phyloP scores from a whole-genome alignment of 1,140 invertebrate species.

The Oreohelix idahoensis region DNA sequence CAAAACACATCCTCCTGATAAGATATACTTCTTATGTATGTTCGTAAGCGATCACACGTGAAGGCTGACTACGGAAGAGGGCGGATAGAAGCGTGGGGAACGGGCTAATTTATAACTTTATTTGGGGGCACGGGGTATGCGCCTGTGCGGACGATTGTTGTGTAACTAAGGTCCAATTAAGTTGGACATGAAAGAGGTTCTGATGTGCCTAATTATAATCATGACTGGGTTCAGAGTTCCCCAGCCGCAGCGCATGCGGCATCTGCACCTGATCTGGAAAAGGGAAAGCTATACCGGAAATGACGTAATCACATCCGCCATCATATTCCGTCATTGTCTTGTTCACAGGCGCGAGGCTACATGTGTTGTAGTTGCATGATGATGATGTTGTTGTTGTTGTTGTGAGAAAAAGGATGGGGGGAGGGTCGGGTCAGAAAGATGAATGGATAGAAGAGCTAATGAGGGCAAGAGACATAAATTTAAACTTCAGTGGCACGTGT shows the following conservation, averaged over 20 bases:
- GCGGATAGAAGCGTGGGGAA: not conserved
- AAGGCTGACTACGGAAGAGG: not conserved
- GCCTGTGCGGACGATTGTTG: not conserved
- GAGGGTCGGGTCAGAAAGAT: not conserved
- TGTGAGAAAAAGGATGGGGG: not conserved
- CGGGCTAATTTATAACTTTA: not conserved
- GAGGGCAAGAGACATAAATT: not conserved
- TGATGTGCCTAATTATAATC: not conserved
- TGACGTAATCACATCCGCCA: slow-evolving; percentile 8
- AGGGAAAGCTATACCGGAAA: not conserved
- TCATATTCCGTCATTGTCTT: not conserved
- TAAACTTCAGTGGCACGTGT: slow-evolving; percentile 5
- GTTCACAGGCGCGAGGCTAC: not conserved
- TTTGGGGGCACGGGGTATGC: not conserved
- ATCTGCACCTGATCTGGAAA: not conserved
- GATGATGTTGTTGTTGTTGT: not conserved
- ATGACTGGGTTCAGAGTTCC: not conserved
- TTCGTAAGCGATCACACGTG: not conserved
- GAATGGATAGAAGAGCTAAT: not conserved
- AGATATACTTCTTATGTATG: not conserved
- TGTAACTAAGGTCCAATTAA: not conserved
- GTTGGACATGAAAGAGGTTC: not conserved
- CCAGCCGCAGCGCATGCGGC: not conserved
- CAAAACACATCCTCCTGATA: not conserved
- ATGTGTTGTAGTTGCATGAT: not conserved